Base-by-base conservation (phyloP, 2,888 invertebrate species). In the Coelinius sp. region DNA sequence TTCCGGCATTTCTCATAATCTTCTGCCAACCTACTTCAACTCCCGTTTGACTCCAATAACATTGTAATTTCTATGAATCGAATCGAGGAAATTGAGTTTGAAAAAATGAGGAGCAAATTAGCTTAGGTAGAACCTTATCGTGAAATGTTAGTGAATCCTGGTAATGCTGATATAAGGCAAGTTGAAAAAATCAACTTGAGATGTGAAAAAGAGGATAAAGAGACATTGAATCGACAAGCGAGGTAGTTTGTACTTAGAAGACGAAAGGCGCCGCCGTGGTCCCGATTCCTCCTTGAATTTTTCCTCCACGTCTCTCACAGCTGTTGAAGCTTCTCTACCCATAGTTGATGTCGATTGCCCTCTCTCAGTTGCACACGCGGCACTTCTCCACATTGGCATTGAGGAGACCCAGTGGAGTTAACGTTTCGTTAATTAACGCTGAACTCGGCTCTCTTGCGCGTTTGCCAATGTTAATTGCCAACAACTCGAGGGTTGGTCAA, bases 351-450 rank as follows among this genome's bases (percentile, higher is more conserved):
- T 65, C 63, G 63, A 56, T 74, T 46, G 46, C 24, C 53, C 65
- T 44, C 44, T 75, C 46, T 20, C 46, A 49, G 46, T 49, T 49
- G 8, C 71, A 68, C 63, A 27, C 38, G 20, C 6, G 49, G 44
- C 25, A 63, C 67, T 66, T 52, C 62, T 20, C 31, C 31, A n/a
- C 6, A 25, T n/a, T 53, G 25, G 53, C 53, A 53, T 2, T n/a
- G 52, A 52, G 52, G 24, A 38, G 64, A 52, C 31, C 5, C 67
- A 68, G 38, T 53, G 53, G 74, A 75, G 70, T 74, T 77, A 73
- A 70, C 73, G 81, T 83, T 84, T 83, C 80, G 82, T 85, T 85
- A 85, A 85, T 85, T 85, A 84, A 84, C 82, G 83, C 81, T 80
- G 76, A 83, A 80, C 79, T 79, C 68, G 52, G 56, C n/a, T 53